Percentiles rank a stretch among this genome's conserved stretches.
Conservation (phyloP, 2,113 vertebrate genomes). For the Rafetus swinhoei region DNA sequence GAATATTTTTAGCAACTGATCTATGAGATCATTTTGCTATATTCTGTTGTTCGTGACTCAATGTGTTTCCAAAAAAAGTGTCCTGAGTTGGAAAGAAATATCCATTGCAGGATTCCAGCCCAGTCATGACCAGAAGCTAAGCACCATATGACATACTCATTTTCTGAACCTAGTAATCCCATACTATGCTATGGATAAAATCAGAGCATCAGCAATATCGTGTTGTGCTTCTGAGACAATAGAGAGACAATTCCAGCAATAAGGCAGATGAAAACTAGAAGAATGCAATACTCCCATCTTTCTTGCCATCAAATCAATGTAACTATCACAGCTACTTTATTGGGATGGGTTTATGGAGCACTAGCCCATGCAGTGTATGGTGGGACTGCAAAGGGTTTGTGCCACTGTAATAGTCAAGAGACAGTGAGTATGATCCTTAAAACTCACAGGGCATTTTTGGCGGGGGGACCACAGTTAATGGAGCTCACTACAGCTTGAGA, state of each 20-base stretch:
- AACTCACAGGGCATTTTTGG: neutral
- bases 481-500: neutral
- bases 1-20: slow-evolving; percentile 71
- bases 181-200: neutral
- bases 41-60: slow-evolving; percentile 72
- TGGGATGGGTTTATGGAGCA: neutral
- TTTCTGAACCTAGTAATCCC: neutral
- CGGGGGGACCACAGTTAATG: neutral
- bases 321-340: neutral
- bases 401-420: neutral
- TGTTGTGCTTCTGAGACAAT: neutral
- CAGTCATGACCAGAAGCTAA: neutral
- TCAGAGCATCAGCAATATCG: neutral
- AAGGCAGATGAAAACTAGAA: neutral
- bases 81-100: slow-evolving; percentile 35
- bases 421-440: neutral
- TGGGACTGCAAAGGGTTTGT: neutral
- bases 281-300: neutral
- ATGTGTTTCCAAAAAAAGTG: slow-evolving; percentile 44
- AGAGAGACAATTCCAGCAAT: neutral
- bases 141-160: neutral
- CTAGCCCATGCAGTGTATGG: neutral
- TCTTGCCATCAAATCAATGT: neutral
- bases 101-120: neutral
- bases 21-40: slow-evolving; percentile 75